Evolutionary conservation across 2,113 vertebrate species (phyloP), one percentile per base, ranked within the genome.

Genomic region (Lagopus muta): DNA sequence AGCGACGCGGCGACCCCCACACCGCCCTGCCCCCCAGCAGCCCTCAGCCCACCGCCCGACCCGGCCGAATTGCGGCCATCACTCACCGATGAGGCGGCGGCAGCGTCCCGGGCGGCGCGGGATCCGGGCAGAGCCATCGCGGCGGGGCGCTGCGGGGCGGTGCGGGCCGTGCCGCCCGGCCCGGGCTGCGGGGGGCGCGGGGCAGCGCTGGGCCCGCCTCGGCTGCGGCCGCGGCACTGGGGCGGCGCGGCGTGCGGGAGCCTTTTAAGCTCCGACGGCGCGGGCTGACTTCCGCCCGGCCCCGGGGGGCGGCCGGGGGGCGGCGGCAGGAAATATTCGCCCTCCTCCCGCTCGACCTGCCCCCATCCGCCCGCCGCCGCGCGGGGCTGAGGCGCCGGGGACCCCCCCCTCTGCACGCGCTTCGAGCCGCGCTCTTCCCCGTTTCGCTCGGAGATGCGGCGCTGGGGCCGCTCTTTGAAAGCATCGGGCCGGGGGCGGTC

Each of bases 201-300:
- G 58, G 76, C 64, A 4, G 85, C 67, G 42, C 67, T 80, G 71
- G 82, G 82, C 93, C 91, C 88, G 84, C 94, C 89, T 86, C 86
- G 61, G 67, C 85, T 82, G 83, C 6, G 88, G 80, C 79, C 94
- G 94, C 89, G 92, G 92, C 84, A 93, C 97, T 96, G 78, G 79
- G 81, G 97, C 88, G 95, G 97, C 97, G 97, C 95, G 91, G 96
- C 96, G 97, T 97, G 97, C 97, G 94, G 96, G 97, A 98, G 97
- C 96, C 97, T 98, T 98, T 97, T 98, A 95, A 97, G 98, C 98
- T 97, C 98, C 97, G 97, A 97, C 94, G 97, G 97, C 98, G 98
- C 97, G 97, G 97, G 98, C 97, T 97, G 96, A 98, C 98, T 98
- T 98, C 98, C 98, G 98, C 97, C 96, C 95, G 96, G 95, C 95